Conservation (phyloP, 2,888 invertebrate species). For the Sisyra terminalis region DNA sequence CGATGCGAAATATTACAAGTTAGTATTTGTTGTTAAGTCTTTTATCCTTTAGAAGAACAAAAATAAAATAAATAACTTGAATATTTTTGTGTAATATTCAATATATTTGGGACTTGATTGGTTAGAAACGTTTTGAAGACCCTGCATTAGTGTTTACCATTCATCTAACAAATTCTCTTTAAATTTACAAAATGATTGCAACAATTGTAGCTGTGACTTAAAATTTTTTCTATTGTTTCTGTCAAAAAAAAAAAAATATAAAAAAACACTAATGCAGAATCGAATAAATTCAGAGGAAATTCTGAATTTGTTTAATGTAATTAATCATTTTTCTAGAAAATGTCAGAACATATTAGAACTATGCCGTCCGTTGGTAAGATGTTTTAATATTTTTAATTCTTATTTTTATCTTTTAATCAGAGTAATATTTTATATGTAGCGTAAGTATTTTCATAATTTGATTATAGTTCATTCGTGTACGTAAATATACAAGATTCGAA, state of each 20-base stretch:
- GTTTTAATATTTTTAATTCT: conserved; percentile 5
- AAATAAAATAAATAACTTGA: conserved; percentile 6
- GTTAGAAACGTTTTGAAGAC: background rate
- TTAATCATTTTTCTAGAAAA: conserved; percentile 9
- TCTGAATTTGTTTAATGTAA: conserved; percentile 8
- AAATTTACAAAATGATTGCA: no score
- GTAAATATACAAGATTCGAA: no score
- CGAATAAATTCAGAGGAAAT: conserved; percentile 4
- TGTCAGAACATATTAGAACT: conserved; percentile 9
- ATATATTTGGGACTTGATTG: conserved; percentile 4
- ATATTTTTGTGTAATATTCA: conserved; percentile 4
- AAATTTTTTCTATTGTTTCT: no score
- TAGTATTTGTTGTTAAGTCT: conserved; percentile 17
- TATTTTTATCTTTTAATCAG: conserved; percentile 2
- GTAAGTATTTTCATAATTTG: no score
- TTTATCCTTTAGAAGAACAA: conserved; percentile 4
- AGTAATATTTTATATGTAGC: no score
- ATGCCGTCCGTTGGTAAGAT: conserved; percentile 9
- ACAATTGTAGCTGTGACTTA: no score
- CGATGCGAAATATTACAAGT: conserved; percentile 93
- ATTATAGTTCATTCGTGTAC: no score
- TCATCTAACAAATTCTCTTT: background rate
- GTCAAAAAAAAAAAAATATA: no score
- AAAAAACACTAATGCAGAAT: conserved; percentile 6
- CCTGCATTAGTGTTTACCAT: conserved; percentile 2